These are phyloP conservation scores for Merodon equestris DNA, from an alignment of 2,888 invertebrate genomes.

Conservation along the genomic window DNA sequence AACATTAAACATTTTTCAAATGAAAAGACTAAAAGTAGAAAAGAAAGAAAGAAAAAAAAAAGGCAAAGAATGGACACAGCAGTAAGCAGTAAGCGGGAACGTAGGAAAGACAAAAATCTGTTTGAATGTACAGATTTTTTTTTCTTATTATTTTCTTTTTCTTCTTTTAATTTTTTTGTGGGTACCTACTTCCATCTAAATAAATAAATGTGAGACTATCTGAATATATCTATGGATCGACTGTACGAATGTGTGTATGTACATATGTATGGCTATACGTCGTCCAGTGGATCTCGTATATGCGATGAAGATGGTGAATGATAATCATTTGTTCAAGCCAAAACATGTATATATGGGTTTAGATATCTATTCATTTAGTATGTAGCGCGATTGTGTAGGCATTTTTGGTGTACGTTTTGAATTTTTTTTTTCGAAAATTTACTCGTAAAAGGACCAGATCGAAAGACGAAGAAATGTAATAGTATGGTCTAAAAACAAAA, in stretches of 20 bases:
- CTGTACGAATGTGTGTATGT: conserved; percentile 30
- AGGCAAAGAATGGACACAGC: conserved; percentile 53
- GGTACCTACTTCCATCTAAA: conserved; percentile 67
- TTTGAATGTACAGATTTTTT: conserved; percentile 67
- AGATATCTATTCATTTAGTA: conserved; percentile 20
- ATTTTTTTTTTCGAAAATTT: conserved; percentile 49
- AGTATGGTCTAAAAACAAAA: conserved; percentile 16
- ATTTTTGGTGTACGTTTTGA: conserved; percentile 55
- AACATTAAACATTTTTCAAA: conserved; percentile 66
- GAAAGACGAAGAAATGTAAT: conserved; percentile 34
- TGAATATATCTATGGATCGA: too few relatives aligned
- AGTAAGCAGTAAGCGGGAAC: conserved; percentile 51
- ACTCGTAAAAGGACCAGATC: conserved; percentile 59
- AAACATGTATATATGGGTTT: conserved; percentile 24
- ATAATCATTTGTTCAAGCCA: conserved; percentile 44
- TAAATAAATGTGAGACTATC: conserved; percentile 65
- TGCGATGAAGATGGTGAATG: conserved; percentile 66
- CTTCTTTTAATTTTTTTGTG: conserved; percentile 5
- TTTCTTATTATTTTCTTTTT: conserved; percentile 29
- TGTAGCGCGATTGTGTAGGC: conserved; percentile 52
- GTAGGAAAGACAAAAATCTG: conserved; percentile 65
- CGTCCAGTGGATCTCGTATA: conserved; percentile 72
- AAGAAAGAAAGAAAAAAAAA: conserved; percentile 40
- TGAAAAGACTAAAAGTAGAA: conserved; percentile 62
- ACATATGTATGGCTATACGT: conserved; percentile 22